Conservation (phyloP, 2,113 vertebrate species). For the Boleophthalmus pectinirostris region DNA sequence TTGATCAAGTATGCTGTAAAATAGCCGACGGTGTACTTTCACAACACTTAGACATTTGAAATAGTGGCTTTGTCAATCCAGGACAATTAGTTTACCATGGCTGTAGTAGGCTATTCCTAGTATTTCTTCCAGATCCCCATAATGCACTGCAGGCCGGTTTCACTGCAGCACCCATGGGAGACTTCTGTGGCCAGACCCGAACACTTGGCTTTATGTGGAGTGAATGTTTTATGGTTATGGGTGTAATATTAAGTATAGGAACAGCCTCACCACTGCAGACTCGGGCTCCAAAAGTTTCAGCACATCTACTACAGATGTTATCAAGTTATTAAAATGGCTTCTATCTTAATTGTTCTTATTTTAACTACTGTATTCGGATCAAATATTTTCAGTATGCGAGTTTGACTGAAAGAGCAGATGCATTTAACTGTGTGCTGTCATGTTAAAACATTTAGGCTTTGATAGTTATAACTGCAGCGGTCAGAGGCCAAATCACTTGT, state of each 20-base stretch:
- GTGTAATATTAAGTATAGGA: constrained; percentile 71
- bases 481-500: constrained; percentile 64
- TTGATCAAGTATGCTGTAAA: constrained; percentile 56
- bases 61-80: constrained; percentile 67
- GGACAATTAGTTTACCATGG: constrained; percentile 87
- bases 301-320: constrained; percentile 24
- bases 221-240: constrained; percentile 76
- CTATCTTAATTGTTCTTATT: background rate
- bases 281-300: constrained; percentile 54
- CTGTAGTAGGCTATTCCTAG: constrained; percentile 32
- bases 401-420: background rate
- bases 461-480: constrained; percentile 49
- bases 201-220: constrained; percentile 70
- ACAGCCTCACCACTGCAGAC: constrained; percentile 55
- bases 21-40: constrained; percentile 28
- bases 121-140: constrained; percentile 61
- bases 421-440: constrained; percentile 25
- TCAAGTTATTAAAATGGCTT: constrained; percentile 21
- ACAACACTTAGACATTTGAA: constrained; percentile 5
- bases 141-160: constrained; percentile 64
- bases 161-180: constrained; percentile 61
- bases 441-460: constrained; percentile 59
- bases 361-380: background rate
- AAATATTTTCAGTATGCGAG: background rate
- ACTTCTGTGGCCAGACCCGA: constrained; percentile 71